phyloP scores from a whole-genome alignment of 2,888 invertebrate genomes.

The Megaustenia siamemsis region DNA sequence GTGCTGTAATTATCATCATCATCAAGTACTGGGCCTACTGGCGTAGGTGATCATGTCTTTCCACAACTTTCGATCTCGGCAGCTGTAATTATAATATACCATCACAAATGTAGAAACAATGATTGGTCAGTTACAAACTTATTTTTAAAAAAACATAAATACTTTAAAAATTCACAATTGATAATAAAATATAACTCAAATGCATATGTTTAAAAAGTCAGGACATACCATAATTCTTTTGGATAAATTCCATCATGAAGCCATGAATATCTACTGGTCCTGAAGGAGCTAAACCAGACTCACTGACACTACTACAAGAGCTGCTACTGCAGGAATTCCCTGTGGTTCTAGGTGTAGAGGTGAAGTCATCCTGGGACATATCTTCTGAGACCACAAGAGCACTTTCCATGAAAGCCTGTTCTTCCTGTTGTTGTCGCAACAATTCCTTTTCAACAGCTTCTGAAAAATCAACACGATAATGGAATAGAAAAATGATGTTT shows the following conservation, averaged over 20 bases:
- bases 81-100: no score
- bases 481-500: not conserved
- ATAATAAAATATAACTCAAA: no score
- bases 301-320: constrained; percentile 19
- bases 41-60: no score
- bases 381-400: constrained; percentile 51
- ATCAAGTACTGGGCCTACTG: no score
- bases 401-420: constrained; percentile 58
- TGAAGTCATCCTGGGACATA: constrained; percentile 49
- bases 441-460: constrained; percentile 69
- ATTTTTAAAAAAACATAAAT: no score
- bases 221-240: constrained; percentile 69
- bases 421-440: constrained; percentile 63
- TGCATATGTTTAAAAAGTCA: no score
- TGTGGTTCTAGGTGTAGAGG: constrained; percentile 17
- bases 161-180: no score
- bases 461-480: constrained; percentile 21
- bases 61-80: no score
- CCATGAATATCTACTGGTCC: constrained; percentile 67
- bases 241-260: constrained; percentile 71
- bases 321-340: constrained; percentile 12
- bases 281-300: constrained; percentile 16
- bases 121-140: no score
- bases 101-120: no score
- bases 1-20: no score